Evolutionary conservation across 2,888 invertebrate genomes (phyloP).

Genomic region (Cheilosia grossa): DNA sequence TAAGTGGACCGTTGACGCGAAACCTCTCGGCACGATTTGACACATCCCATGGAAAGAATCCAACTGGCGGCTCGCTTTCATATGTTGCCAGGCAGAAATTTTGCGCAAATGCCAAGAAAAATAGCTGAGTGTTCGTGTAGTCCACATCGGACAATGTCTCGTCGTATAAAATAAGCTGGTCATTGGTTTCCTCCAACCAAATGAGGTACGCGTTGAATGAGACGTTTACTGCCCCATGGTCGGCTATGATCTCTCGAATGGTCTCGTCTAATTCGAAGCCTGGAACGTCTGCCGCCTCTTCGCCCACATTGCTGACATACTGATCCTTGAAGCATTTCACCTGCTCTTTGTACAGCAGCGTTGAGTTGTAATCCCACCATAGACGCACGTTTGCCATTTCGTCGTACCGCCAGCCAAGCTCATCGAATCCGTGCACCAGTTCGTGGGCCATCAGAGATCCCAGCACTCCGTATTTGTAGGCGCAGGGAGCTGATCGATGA

Average conservation of each 20-base stretch:
- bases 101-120: constrained; percentile 81
- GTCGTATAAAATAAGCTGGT: constrained; percentile 76
- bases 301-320: constrained; percentile 77
- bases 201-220: constrained; percentile 80
- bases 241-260: constrained; percentile 78
- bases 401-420: constrained; percentile 79
- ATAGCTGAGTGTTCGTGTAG: constrained; percentile 81
- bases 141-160: constrained; percentile 80
- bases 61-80: constrained; percentile 71
- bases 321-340: constrained; percentile 79
- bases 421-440: constrained; percentile 80
- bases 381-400: constrained; percentile 78
- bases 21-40: constrained; percentile 74
- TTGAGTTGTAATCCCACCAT: constrained; percentile 80
- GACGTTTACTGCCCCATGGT: constrained; percentile 79
- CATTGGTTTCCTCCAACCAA: constrained; percentile 77
- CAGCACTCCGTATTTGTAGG: constrained; percentile 79
- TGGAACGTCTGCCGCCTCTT: constrained; percentile 76
- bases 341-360: constrained; percentile 76
- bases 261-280: constrained; percentile 73
- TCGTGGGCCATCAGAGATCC: constrained; percentile 80
- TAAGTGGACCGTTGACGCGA: constrained; percentile 79
- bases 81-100: constrained; percentile 80
- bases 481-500: constrained; percentile 79
- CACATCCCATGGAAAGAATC: constrained; percentile 58